Base-by-base conservation (phyloP, 2,888 invertebrate genomes). In the Drosophila planitibia region DNA sequence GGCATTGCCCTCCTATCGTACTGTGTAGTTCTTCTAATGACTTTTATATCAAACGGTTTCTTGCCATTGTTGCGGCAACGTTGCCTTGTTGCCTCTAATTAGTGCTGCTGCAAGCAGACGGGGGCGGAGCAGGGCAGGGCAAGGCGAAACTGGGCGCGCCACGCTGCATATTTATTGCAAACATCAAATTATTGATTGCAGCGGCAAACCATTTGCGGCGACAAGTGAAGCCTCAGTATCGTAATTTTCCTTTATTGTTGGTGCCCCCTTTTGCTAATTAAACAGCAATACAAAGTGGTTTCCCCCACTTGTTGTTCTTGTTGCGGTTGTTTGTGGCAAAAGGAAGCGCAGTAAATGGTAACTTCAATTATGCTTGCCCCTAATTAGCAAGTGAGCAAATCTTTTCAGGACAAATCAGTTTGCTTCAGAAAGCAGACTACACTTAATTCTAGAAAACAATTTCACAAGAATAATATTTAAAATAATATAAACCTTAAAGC, bases 151-250 rank as follows among this genome's bases (percentile, higher is more conserved):
- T 47, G 47, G 33, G 25, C 1, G 41, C 28, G 59, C 44, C 33
- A 39, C 41, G 28, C 59, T 80, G 74, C 69, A 68, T 65, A 76
- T 81, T 81, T 79, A 79, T 77, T 85, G 89, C 72, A 89, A 89
- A 87, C 85, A 87, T 60, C 55, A 74, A 88, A 83, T 79, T 88
- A 90, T 90, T 90, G 88, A 87, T 88, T 84, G 81, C 57, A 61
- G 32, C 62, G 39, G 51, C 57, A 39, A 65, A 68, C 58, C 30
- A 61, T 61, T 76, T 44, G 57, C 53, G 55, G 57, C 55, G 39
- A 55, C 61, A 54, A 49, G 54, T 35, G 30, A 68, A 72, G 58
- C 57, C 69, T 58, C 53, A 59, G 51, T 61, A 57, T 51, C 53
- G 41, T 57, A 25, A 25, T 63, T 65, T 62, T 61, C 32, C 30